Conservation (phyloP, 2,888 invertebrate genomes). For the Lithophane ornitopus region DNA sequence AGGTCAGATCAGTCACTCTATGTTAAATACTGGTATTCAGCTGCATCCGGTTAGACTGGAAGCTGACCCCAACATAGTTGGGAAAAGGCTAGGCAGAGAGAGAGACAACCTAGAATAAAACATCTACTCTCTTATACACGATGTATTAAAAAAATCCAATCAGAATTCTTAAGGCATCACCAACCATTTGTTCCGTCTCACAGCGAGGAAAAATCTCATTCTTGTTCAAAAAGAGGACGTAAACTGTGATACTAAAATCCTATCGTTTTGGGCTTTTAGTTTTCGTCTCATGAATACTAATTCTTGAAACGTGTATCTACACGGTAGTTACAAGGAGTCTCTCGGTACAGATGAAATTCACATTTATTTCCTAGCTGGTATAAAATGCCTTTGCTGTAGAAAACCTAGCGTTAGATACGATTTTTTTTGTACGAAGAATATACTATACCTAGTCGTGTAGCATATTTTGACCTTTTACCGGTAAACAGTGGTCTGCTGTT, state of each 20-base stretch:
- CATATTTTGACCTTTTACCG: background rate
- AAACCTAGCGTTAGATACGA: no score
- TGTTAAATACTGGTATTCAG: no score
- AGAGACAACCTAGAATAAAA: background rate
- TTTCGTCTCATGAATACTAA: slow-evolving; percentile 11
- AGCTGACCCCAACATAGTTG: no score
- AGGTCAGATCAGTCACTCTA: no score
- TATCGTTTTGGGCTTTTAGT: slow-evolving; percentile 7
- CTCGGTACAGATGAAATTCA: background rate
- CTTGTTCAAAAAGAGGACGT: slow-evolving; percentile 4
- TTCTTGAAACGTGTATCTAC: background rate
- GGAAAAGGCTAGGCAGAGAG: no score
- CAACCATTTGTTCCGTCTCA: background rate
- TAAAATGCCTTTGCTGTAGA: background rate
- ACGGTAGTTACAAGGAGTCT: background rate
- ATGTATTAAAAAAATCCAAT: background rate
- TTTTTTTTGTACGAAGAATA: background rate
- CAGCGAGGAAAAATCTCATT: background rate
- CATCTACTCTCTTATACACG: background rate
- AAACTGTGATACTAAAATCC: background rate
- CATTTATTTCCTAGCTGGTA: background rate
- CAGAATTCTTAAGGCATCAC: background rate
- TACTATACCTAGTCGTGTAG: background rate
- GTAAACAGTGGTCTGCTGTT: background rate
- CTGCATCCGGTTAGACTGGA: no score